Evolutionary conservation across 1,140 invertebrate species (phyloP).

Genomic region (Lepidostoma basale): DNA sequence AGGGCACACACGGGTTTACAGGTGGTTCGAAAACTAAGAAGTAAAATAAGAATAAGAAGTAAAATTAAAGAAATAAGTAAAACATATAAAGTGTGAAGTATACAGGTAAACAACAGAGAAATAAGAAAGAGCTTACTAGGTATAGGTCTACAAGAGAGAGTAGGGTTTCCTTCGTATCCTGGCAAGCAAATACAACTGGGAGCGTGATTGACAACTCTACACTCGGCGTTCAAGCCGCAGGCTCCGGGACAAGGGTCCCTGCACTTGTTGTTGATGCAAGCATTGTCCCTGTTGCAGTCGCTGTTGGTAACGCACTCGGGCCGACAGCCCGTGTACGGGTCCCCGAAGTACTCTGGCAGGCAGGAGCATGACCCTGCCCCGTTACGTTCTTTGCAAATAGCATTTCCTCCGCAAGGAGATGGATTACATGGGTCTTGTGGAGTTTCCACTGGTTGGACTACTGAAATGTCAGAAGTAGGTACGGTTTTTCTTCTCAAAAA

Average conservation of each 20-base stretch:
- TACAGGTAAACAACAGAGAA: slow-evolving; percentile 10
- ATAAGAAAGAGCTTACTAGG: slow-evolving; percentile 45
- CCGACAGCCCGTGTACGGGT: slow-evolving; percentile 68
- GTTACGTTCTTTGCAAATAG: slow-evolving; percentile 65
- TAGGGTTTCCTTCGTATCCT: slow-evolving; percentile 77
- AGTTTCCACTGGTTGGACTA: slow-evolving; percentile 53
- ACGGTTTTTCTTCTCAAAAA: not conserved
- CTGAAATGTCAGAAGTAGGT: slow-evolving; percentile 31
- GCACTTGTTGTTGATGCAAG: slow-evolving; percentile 70
- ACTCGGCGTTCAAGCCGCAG: slow-evolving; percentile 71
- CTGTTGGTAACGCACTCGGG: slow-evolving; percentile 69
- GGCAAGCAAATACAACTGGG: slow-evolving; percentile 71
- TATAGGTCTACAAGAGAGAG: slow-evolving; percentile 62
- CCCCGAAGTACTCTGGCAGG: slow-evolving; percentile 67
- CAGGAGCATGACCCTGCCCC: slow-evolving; percentile 69
- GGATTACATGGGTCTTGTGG: slow-evolving; percentile 65
- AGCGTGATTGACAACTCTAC: slow-evolving; percentile 71
- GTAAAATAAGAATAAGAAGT: slow-evolving; percentile 42
- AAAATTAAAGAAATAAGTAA: slow-evolving; percentile 45
- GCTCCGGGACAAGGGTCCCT: slow-evolving; percentile 69
- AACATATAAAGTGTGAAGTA: slow-evolving; percentile 19
- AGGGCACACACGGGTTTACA: slow-evolving; percentile 68
- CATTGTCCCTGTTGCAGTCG: slow-evolving; percentile 67
- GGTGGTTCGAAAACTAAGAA: slow-evolving; percentile 55
- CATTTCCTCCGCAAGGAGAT: slow-evolving; percentile 73